Conservation (phyloP, 2,797 vertebrate species). For the Gobionotothen gibberifrons region DNA sequence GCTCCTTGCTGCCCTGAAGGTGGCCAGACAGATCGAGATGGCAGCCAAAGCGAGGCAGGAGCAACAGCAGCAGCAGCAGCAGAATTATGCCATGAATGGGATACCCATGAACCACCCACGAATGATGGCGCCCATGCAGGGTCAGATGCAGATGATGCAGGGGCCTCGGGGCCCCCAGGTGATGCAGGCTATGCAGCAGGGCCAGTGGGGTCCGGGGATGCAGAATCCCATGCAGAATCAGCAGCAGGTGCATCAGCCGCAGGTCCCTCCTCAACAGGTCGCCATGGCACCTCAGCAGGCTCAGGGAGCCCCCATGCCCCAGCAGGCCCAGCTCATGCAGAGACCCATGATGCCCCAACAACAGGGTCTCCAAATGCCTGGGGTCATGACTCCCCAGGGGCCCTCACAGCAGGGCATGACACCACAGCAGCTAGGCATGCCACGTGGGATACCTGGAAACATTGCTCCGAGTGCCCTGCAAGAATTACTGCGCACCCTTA, state of each 20-base stretch:
- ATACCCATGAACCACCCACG: conserved; percentile 89
- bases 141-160: conserved; percentile 89
- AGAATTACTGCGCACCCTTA: conserved; percentile 94
- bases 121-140: conserved; percentile 89
- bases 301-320: conserved; percentile 73
- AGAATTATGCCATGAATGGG: conserved; percentile 90
- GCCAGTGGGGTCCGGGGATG: conserved; percentile 91
- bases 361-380: conserved; percentile 77
- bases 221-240: conserved; percentile 87
- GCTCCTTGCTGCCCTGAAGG: conserved; percentile 88
- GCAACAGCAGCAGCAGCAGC: conserved; percentile 74
- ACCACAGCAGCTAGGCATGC: conserved; percentile 86
- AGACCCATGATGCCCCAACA: conserved; percentile 84
- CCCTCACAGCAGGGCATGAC: conserved; percentile 84
- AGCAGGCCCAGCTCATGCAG: conserved; percentile 79
- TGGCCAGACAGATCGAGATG: conserved; percentile 93
- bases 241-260: conserved; percentile 77
- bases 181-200: conserved; percentile 87
- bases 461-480: conserved; percentile 94
- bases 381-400: conserved; percentile 81
- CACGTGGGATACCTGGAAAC: conserved; percentile 86
- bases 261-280: conserved; percentile 72
- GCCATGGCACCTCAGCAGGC: conserved; percentile 75
- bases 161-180: conserved; percentile 90
- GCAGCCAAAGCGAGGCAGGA: conserved; percentile 89